Evolutionary conservation across 2,113 vertebrate species (phyloP).

Genomic region (Sprattus sprattus): DNA sequence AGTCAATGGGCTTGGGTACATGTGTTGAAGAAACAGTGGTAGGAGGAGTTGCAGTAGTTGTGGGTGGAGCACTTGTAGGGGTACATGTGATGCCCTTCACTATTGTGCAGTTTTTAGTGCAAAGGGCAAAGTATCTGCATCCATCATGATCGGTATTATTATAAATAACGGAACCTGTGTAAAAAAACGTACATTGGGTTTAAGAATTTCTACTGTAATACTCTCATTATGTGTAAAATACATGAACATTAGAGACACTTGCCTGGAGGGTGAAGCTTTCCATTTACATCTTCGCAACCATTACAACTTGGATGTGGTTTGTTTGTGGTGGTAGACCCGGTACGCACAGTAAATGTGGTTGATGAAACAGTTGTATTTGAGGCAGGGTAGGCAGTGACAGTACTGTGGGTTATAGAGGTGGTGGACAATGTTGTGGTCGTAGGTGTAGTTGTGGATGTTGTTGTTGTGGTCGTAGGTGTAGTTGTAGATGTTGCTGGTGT

Average conservation of each 20-base stretch:
- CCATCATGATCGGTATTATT: slow-evolving; percentile 62
- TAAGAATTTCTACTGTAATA: background rate
- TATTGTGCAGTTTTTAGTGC: slow-evolving; percentile 53
- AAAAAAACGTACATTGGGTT: background rate
- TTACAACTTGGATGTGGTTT: background rate
- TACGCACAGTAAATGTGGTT: background rate
- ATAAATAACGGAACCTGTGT: slow-evolving; percentile 73
- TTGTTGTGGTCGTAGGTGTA: too few species aligned
- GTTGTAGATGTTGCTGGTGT: too few species aligned
- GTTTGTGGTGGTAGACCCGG: background rate
- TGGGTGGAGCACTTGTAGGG: background rate
- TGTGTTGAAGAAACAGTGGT: background rate
- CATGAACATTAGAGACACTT: background rate
- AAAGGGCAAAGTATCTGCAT: slow-evolving; percentile 67
- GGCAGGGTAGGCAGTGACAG: too few species aligned
- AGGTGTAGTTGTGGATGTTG: too few species aligned
- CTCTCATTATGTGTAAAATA: background rate
- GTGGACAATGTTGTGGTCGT: too few species aligned
- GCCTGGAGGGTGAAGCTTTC: slow-evolving; percentile 30
- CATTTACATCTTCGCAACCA: background rate
- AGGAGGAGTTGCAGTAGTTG: background rate
- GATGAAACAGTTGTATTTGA: background rate
- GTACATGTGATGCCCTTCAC: background rate
- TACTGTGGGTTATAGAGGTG: too few species aligned
- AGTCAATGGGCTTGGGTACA: too few species aligned